Evolutionary conservation across 2,888 invertebrate genomes (phyloP).

Genomic region (Muscina levida): DNA sequence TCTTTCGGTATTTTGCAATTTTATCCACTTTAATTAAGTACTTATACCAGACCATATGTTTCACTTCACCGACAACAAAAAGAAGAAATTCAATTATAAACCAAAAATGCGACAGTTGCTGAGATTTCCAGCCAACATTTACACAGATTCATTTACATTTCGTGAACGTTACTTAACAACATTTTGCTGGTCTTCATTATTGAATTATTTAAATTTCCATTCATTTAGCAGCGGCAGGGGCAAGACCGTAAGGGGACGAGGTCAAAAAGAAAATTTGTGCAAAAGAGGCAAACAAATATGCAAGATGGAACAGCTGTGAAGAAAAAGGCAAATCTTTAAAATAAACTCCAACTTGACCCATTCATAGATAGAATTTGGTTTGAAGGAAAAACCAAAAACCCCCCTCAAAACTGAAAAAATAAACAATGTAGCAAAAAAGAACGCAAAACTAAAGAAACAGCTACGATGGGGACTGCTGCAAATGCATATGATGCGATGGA

Average conservation of each 20-base stretch:
- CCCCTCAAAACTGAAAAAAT: no score
- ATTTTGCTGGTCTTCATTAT: slow-evolving; percentile 15
- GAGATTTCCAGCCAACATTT: slow-evolving; percentile 9
- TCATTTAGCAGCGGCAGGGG: neutral
- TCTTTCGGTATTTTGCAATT: neutral
- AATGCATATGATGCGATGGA: neutral
- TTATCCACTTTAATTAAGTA: slow-evolving; percentile 1
- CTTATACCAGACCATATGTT: slow-evolving; percentile 22
- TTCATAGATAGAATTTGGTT: slow-evolving; percentile 50
- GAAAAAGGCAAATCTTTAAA: slow-evolving; percentile 31
- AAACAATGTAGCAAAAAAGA: neutral
- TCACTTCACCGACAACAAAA: neutral
- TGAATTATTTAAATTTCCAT: slow-evolving; percentile 33
- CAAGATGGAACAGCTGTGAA: slow-evolving; percentile 28
- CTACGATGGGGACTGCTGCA: neutral
- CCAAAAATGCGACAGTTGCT: slow-evolving; percentile 48
- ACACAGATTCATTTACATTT: slow-evolving; percentile 14
- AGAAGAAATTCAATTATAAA: slow-evolving; percentile 19
- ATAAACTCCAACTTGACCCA: slow-evolving; percentile 63
- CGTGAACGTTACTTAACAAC: slow-evolving; percentile 27
- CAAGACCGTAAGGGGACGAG: neutral
- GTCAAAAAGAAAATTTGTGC: slow-evolving; percentile 3
- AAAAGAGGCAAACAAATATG: neutral
- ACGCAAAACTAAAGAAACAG: no score
- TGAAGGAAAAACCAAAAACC: slow-evolving; percentile 18